Percentiles rank a stretch among this genome's conserved stretches.
Evolutionary conservation across 2,888 invertebrate genomes (phyloP).

Genomic region (Taenaris catops): DNA sequence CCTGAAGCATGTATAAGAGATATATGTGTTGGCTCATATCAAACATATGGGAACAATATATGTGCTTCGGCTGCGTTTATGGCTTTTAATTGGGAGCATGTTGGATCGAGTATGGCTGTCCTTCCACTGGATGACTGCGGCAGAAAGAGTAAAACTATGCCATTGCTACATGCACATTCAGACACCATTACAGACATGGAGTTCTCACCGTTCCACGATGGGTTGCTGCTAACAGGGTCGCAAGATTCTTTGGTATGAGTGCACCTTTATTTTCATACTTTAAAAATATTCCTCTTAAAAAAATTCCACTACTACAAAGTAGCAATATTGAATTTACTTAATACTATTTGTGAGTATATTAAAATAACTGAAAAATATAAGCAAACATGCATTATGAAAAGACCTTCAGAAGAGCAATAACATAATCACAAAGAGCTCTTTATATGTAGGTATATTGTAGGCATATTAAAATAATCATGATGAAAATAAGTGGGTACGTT

Average conservation of each 20-base stretch:
- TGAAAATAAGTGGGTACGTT: too few species aligned
- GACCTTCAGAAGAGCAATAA: too few species aligned
- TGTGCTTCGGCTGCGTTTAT: slow-evolving; percentile 95
- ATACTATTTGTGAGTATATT: too few species aligned
- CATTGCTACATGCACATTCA: slow-evolving; percentile 90
- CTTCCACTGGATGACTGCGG: slow-evolving; percentile 93
- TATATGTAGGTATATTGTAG: too few species aligned
- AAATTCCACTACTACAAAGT: too few species aligned
- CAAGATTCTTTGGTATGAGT: slow-evolving; percentile 89
- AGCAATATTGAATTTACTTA: too few species aligned
- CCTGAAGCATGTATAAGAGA: slow-evolving; percentile 95
- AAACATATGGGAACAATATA: slow-evolving; percentile 97
- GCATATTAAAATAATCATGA: too few species aligned
- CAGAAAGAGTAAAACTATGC: slow-evolving; percentile 93
- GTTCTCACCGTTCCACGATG: slow-evolving; percentile 97
- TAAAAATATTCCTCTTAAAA: too few species aligned
- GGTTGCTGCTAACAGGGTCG: slow-evolving; percentile 93
- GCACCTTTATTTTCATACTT: too few species aligned
- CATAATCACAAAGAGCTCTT: too few species aligned
- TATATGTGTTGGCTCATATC: slow-evolving; percentile 94
- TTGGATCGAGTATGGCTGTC: slow-evolving; percentile 94
- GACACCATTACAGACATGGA: slow-evolving; percentile 97
- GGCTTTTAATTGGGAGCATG: slow-evolving; percentile 97
- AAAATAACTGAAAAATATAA: too few species aligned
- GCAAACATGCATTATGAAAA: too few species aligned